A percentile compares a stretch with the other conserved stretches of the same genome.
These are phyloP conservation scores for Alligator sinensis DNA, from an alignment of 2,113 vertebrate species.

Conservation along the genomic window DNA sequence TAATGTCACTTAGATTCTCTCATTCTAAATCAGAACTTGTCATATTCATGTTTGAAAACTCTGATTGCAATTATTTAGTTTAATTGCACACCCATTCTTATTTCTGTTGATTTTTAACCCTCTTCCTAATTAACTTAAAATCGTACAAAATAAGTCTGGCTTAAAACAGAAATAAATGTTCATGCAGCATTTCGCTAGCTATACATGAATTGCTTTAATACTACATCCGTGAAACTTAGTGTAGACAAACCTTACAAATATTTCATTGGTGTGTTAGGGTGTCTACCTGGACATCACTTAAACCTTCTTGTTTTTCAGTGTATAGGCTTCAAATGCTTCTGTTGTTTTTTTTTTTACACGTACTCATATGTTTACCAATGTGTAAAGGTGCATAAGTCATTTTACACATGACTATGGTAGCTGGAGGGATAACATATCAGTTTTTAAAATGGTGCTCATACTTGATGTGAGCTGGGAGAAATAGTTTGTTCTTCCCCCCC, in stretches of 20 bases:
- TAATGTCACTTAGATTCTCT: fast-evolving
- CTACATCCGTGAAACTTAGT: background rate
- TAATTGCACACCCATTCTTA: background rate
- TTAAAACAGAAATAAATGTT: background rate
- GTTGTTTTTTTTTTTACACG: background rate
- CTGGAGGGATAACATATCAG: background rate
- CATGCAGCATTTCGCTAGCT: fast-evolving
- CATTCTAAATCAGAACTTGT: background rate
- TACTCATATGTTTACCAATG: fast-evolving
- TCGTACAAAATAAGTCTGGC: background rate
- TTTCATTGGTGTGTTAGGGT: background rate
- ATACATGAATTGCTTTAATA: background rate
- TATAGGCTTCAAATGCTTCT: background rate
- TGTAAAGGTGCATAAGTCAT: background rate
- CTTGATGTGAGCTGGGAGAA: background rate
- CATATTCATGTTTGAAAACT: no score
- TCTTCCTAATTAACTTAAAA: background rate
- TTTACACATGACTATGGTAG: background rate
- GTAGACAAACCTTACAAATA: background rate
- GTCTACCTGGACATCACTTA: background rate
- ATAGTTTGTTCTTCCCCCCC: background rate
- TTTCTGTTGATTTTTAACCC: background rate
- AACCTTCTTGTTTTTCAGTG: background rate
- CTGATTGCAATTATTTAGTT: background rate
- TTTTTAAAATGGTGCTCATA: background rate